Percentiles rank a stretch among this genome's conserved stretches.
Evolutionary conservation across 2,797 vertebrate genomes (phyloP).

Genomic region (Coreius guichenoti): DNA sequence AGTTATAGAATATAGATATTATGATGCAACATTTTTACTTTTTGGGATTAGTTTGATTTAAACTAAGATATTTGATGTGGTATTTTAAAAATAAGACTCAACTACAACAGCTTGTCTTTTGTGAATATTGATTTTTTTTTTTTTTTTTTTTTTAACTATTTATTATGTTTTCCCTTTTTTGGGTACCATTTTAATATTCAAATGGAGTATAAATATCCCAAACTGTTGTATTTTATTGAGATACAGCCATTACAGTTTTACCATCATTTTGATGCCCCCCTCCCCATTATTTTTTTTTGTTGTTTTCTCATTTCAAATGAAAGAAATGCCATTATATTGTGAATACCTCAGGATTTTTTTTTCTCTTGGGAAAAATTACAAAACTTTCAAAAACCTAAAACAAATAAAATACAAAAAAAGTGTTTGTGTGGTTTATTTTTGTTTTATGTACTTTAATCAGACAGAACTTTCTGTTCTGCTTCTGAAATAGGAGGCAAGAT

Average conservation of each 20-base stretch:
- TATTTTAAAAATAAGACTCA: conserved; percentile 17
- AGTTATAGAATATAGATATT: conserved; percentile 21
- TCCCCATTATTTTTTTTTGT: conserved; percentile 60
- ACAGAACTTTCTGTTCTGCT: not conserved
- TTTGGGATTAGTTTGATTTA: conserved; percentile 33
- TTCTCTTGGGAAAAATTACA: conserved; percentile 70
- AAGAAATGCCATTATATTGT: conserved; percentile 87
- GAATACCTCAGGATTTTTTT: conserved; percentile 87
- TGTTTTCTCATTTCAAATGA: conserved; percentile 73
- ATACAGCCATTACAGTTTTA: conserved; percentile 45
- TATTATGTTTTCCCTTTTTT: conserved; percentile 50
- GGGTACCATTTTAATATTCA: conserved; percentile 63
- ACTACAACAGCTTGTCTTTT: conserved; percentile 38
- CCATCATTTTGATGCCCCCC: conserved; percentile 54
- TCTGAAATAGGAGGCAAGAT: not conserved
- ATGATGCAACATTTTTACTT: conserved; percentile 20
- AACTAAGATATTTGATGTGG: conserved; percentile 28
- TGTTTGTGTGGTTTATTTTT: conserved; percentile 19
- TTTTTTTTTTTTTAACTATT: conserved; percentile 32
- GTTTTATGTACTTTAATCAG: not conserved
- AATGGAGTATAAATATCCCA: conserved; percentile 34
- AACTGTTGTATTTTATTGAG: conserved; percentile 40
- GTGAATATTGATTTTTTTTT: conserved; percentile 11
- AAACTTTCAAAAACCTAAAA: conserved; percentile 80
- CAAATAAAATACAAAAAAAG: conserved; percentile 77